Evolutionary conservation across 2,888 invertebrate genomes (phyloP), one percentile per base, ranked within the genome.

Genomic region (Sphecodes monilicornis): DNA sequence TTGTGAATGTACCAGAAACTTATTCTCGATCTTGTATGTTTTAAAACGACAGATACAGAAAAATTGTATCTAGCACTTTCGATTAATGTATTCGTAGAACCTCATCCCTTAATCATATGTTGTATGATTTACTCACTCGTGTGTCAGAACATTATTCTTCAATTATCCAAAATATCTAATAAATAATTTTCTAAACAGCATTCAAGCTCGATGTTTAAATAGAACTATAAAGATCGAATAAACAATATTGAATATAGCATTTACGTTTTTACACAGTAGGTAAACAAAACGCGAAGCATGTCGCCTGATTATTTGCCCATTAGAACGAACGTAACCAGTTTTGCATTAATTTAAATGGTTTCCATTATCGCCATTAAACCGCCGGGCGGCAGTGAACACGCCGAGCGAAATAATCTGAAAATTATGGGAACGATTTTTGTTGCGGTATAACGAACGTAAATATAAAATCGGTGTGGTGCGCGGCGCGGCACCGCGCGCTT

Each of bases 341-440:
- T 66, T 46, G 36, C 76, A 46, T 66, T 70, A 50, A 70, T 77
- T 70, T 36, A 36, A 78, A 77, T 54, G 36, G 57, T 57, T 57
- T 73, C 43, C 43, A 43, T 39, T 72, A 68, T 18, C 22, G 36
- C 36, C 22, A 46, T 57, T 73, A 71, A 32, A 57, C 36, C 26
- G 43, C 16, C 8, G 50, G 22, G n/a, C 36, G 66, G 39, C 13
- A 41, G 41, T 16, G 76, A 76, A 68, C 36, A 68, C 72, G 39
- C 36, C 68, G n/a, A 5, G 81, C 50, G 64, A 64, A 76, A 68
- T 80, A 81, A 83, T 81, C 71, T 36, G 68, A 41, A 66, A 83
- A 83, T 83, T 81, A 83, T 54, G 82, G 43, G 46, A 76, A 81
- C 66, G 80, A 78, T 88, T 80, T 78, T 86, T 60, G 57, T 66